Conservation (phyloP, 2,888 invertebrate species). For the Sceliomorpha sp. region DNA sequence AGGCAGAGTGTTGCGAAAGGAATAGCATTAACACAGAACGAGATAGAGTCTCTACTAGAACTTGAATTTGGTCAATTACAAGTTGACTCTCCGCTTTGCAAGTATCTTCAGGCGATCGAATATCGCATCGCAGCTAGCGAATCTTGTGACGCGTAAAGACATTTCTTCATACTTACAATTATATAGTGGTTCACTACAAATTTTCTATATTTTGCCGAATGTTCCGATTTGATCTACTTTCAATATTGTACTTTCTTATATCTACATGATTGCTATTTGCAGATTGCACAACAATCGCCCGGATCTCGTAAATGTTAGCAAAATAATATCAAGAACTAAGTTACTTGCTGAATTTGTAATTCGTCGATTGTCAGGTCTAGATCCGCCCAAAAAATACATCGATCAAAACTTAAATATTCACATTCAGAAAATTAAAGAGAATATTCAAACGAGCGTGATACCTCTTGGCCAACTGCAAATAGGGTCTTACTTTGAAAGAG, state of each 20-base stretch:
- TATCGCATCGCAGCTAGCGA: conserved; percentile 61
- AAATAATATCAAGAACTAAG: conserved; percentile 62
- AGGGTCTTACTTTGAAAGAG: conserved; percentile 84
- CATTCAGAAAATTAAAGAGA: conserved; percentile 64
- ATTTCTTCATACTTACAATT: too few relatives aligned
- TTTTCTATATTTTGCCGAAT: too few relatives aligned
- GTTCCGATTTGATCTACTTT: too few relatives aligned
- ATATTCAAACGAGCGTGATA: conserved; percentile 81
- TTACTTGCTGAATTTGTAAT: conserved; percentile 72
- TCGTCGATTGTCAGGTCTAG: conserved; percentile 70
- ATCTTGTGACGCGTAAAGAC: conserved; percentile 9
- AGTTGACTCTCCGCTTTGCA: conserved; percentile 62
- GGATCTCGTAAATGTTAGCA: conserved; percentile 58
- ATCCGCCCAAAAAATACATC: conserved; percentile 59
- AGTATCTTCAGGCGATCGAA: conserved; percentile 64
- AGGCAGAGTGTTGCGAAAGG: conserved; percentile 28
- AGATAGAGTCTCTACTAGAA: conserved; percentile 56
- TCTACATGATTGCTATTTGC: background rate
- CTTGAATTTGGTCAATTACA: conserved; percentile 67
- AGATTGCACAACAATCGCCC: conserved; percentile 12
- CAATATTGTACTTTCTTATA: too few relatives aligned
- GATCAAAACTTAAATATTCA: conserved; percentile 72
- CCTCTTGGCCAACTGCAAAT: conserved; percentile 83
- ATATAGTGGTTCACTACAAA: too few relatives aligned
- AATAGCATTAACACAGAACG: conserved; percentile 48